Evolutionary conservation across 1,140 invertebrate genomes (phyloP).

Genomic region (Zaprionus capensis): DNA sequence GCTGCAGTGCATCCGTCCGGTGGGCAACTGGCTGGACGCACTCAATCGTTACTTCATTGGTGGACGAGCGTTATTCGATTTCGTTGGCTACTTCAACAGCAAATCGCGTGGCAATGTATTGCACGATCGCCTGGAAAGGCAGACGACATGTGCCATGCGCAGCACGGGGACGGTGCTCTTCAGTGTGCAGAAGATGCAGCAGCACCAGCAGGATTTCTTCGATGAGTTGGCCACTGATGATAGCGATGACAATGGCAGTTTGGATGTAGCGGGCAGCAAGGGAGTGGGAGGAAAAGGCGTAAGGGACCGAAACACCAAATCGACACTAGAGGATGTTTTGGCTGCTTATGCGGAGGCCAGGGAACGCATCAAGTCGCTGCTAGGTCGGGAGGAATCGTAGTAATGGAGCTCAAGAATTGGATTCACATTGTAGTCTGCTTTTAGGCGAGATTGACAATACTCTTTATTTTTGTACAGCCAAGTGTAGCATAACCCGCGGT

Average conservation of each 20-base stretch:
- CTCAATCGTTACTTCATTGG: conserved; percentile 80
- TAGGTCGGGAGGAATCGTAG: conserved; percentile 6
- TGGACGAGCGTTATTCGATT: conserved; percentile 73
- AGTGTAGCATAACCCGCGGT: not conserved
- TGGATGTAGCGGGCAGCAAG: not conserved
- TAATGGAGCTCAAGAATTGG: not conserved
- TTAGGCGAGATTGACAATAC: not conserved
- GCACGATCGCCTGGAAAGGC: conserved; percentile 38
- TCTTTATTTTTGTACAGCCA: not conserved
- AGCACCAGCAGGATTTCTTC: conserved; percentile 43
- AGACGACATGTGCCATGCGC: conserved; percentile 33
- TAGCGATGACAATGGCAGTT: not conserved
- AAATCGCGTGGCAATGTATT: not conserved
- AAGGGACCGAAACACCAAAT: not conserved
- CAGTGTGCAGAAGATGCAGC: conserved; percentile 59
- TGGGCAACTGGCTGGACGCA: conserved; percentile 63
- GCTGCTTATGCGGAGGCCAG: conserved; percentile 57
- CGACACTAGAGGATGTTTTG: conserved; percentile 60
- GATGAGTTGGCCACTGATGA: conserved; percentile 11
- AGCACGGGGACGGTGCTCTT: conserved; percentile 66
- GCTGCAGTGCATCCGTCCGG: conserved; percentile 67
- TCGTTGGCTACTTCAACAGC: conserved; percentile 57
- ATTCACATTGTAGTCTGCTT: not conserved
- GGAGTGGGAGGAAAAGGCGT: not conserved
- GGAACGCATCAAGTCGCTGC: conserved; percentile 53